Evolutionary conservation across 2,888 invertebrate species (phyloP), one percentile per base, ranked within the genome.

Genomic region (Dynastes grantii): DNA sequence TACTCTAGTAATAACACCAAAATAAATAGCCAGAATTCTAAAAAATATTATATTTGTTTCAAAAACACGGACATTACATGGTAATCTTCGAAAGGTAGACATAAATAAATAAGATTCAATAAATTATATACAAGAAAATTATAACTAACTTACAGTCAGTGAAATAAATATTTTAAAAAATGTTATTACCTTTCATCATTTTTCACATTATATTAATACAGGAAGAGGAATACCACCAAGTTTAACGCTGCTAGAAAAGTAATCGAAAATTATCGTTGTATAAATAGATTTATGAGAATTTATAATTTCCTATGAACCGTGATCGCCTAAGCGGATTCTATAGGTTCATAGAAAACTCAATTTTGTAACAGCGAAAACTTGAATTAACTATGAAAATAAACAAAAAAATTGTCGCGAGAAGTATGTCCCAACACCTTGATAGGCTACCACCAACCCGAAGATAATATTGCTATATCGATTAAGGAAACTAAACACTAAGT

Each of bases 401-500:
- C 8, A 45, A n/a, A 71, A 61, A 40, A 58, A 22, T 22, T 16
- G n/a, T 58, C 27, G 53, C 45, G 58, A 45, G 27, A 68, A 73
- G 55, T 27, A 73, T 40, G 73, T 64, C 83, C 86, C 86, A 83
- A 81, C 87, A 87, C 86, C 86, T 37, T 82, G 13, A 68, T 51
- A 84, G 83, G 79, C 87, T 85, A 82, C 83, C 87, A 87, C 87
- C 87, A 79, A 79, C 87, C 87, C 87, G 85, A 87, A 86, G 84
- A 83, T 81, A 32, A 63, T 63, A 63, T 83, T 76, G 81, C 79
- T 81, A 81, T 83, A 75, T 79, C 77, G 64, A 76, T 64, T 81
- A 81, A 81, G 81, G 80, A 61, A 55, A 58, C 51, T 68, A 51
- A 29, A 51, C 13, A 22, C 40, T 51, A 68, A 68, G 13, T 13